Conservation (phyloP, 2,888 invertebrate genomes). For the Leucania comma region DNA sequence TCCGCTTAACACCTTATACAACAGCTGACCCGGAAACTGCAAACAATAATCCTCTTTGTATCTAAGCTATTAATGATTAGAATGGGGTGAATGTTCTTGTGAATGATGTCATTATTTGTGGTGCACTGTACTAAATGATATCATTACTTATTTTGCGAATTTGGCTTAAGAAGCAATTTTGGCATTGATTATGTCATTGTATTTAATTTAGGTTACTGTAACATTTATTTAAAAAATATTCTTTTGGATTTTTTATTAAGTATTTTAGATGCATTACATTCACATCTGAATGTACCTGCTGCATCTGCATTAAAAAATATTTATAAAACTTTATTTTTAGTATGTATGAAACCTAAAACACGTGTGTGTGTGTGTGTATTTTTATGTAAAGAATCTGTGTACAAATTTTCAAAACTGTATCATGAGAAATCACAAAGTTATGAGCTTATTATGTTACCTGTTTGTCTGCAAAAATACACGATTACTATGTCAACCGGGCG, state of each 20-base stretch:
- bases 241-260: background rate
- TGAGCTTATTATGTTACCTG: no score
- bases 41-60: conserved; percentile 8
- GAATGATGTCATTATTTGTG: conserved; percentile 8
- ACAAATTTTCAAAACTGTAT: no score
- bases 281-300: background rate
- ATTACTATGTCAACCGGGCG: no score
- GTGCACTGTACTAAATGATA: conserved; percentile 33
- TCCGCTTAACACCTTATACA: conserved; percentile 30
- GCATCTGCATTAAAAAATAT: background rate
- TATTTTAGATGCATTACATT: background rate
- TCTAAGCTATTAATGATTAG: rapidly evolving
- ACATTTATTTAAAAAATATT: background rate
- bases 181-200: background rate
- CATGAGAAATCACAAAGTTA: no score
- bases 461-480: no score
- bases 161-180: conserved; percentile 12
- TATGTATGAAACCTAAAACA: no score
- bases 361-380: no score
- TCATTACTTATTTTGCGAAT: conserved; percentile 40
- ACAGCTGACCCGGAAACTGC: background rate
- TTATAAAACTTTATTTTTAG: no score
- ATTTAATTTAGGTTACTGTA: conserved; percentile 29
- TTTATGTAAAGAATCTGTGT: no score
- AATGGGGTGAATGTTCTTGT: conserved; percentile 9